phyloP scores from a whole-genome alignment of 2,888 invertebrate genomes.

The Eugnorisma glareosa region DNA sequence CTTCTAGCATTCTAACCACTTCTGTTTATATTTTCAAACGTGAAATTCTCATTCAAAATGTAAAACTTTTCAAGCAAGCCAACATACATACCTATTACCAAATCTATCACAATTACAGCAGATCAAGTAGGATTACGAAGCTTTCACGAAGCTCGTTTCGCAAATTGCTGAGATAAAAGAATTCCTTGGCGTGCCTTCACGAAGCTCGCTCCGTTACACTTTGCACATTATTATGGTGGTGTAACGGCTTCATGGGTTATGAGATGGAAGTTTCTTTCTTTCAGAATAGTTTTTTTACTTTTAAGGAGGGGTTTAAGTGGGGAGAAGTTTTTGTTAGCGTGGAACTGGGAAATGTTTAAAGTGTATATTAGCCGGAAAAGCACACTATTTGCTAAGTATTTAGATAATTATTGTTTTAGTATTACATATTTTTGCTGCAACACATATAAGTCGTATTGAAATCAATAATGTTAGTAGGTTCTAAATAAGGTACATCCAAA shows the following conservation, averaged over 20 bases:
- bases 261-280: conserved; percentile 57
- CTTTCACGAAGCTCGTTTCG: conserved; percentile 70
- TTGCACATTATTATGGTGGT: conserved; percentile 67
- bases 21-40: background rate
- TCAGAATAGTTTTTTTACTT: conserved; percentile 42
- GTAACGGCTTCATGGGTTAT: conserved; percentile 65
- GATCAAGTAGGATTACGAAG: conserved; percentile 68
- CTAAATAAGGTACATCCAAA: too few species aligned
- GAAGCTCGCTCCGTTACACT: conserved; percentile 68
- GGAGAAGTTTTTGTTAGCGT: background rate
- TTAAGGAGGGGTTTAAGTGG: conserved; percentile 13
- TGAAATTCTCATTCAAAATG: background rate
- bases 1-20: background rate
- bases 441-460: background rate
- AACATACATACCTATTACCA: conserved; percentile 16
- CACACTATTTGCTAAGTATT: background rate
- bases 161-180: conserved; percentile 76
- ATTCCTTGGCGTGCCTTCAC: conserved; percentile 73
- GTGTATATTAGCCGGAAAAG: background rate
- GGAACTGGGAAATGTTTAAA: background rate
- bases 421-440: background rate
- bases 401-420: background rate
- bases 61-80: background rate
- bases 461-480: background rate
- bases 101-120: conserved; percentile 67